Conservation (phyloP, 2,888 invertebrate genomes). For the Lamellibrachia columna region DNA sequence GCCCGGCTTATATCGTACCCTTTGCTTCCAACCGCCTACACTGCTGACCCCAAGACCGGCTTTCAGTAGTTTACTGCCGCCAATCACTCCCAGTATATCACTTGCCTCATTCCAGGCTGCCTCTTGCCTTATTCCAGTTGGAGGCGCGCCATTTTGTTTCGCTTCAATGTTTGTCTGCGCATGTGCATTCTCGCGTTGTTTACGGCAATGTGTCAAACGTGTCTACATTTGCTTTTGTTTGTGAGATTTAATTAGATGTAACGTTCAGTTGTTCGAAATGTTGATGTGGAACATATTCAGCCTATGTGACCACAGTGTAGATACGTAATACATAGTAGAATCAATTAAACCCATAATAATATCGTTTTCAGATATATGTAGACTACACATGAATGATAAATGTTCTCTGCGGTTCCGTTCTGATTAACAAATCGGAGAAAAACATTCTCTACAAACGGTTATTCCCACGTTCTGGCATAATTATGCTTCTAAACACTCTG, state of each 20-base stretch:
- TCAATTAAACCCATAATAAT: no score
- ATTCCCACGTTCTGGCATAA: no score
- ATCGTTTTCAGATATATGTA: no score
- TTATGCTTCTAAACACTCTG: background rate
- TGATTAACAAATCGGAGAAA: background rate
- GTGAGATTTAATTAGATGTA: background rate
- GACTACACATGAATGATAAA: no score
- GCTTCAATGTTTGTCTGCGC: background rate
- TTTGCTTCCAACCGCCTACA: background rate
- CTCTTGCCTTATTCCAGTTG: background rate
- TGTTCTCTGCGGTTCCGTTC: background rate
- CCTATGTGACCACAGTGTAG: no score
- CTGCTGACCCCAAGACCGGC: background rate
- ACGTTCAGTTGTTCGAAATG: background rate
- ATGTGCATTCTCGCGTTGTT: background rate
- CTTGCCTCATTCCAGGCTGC: background rate
- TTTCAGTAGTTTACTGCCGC: background rate
- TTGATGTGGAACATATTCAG: no score
- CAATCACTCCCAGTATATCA: background rate
- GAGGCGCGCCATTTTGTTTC: background rate
- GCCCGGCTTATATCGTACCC: background rate
- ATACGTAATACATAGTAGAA: no score
- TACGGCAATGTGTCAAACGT: background rate
- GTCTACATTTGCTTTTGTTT: background rate
- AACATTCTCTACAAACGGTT: no score